Conservation (phyloP, 2,797 vertebrate genomes). For the Pristis pectinata region DNA sequence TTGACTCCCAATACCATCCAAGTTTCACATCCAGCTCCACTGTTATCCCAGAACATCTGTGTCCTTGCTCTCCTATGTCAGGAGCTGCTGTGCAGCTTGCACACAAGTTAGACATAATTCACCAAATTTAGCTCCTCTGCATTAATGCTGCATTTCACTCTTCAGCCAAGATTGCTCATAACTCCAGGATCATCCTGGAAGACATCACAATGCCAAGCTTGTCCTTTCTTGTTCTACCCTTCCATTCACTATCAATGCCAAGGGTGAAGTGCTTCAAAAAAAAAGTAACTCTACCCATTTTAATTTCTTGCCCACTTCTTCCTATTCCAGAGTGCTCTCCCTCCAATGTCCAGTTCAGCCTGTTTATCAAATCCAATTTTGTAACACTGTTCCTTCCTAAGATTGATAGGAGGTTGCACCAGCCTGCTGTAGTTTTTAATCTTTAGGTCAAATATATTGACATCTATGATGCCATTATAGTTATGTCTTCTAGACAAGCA, state of each 20-base stretch:
- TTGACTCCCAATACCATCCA: neutral
- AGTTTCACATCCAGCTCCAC: neutral
- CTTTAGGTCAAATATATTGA: neutral
- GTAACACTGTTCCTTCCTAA: neutral
- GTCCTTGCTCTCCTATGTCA: neutral
- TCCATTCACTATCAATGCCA: neutral
- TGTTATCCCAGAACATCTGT: neutral
- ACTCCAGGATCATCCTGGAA: neutral
- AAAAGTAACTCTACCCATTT: neutral
- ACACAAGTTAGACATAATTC: neutral
- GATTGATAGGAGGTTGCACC: neutral
- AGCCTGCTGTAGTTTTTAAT: neutral
- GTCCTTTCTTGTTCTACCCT: neutral
- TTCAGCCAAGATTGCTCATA: neutral
- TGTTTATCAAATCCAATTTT: neutral
- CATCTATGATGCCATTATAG: neutral
- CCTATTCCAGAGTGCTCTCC: neutral
- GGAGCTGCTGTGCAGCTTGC: no score
- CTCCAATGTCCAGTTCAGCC: neutral
- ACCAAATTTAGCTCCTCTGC: neutral
- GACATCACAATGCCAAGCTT: neutral
- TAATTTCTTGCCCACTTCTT: neutral
- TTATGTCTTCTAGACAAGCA: neutral
- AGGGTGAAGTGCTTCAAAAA: neutral
- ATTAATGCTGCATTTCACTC: neutral